Percentiles rank a stretch among this genome's conserved stretches.
Evolutionary conservation across 2,888 invertebrate genomes (phyloP).

Genomic region (Copidosoma aretas): DNA sequence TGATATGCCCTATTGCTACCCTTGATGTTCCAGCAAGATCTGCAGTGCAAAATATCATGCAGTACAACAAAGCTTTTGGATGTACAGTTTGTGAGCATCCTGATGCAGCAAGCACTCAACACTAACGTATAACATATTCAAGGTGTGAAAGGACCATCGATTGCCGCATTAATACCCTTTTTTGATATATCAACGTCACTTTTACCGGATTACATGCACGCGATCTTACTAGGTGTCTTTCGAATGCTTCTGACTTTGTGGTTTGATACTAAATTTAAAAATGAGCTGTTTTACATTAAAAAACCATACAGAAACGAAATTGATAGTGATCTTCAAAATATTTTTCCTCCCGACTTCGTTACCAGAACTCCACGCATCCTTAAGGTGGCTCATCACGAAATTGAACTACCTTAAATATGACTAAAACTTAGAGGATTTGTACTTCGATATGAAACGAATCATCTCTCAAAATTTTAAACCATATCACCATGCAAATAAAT

Average conservation of each 20-base stretch:
- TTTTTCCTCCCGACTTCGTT: constrained; percentile 18
- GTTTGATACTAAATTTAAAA: too few species aligned
- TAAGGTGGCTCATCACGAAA: too few species aligned
- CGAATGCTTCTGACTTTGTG: too few species aligned
- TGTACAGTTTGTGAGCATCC: constrained; percentile 24
- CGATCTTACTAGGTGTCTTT: constrained; percentile 20
- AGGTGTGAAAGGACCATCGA: neutral
- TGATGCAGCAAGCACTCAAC: constrained; percentile 2
- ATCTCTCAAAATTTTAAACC: too few species aligned
- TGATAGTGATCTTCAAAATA: constrained; percentile 1
- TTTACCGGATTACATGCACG: constrained; percentile 25
- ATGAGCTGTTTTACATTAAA: too few species aligned
- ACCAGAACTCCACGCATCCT: too few species aligned
- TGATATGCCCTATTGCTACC: constrained; percentile 14
- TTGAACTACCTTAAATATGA: too few species aligned
- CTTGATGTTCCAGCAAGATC: constrained; percentile 25
- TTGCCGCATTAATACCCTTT: neutral
- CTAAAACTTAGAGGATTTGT: too few species aligned
- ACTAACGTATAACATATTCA: constrained; percentile 8
- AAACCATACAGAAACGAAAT: constrained; percentile 9
- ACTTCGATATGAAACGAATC: too few species aligned
- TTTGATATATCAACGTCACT: constrained; percentile 13
- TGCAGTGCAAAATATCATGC: constrained; percentile 18
- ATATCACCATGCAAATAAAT: too few species aligned
- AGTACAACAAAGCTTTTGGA: constrained; percentile 12